Conservation (phyloP, 2,888 invertebrate species). For the Lutraria lutraria region DNA sequence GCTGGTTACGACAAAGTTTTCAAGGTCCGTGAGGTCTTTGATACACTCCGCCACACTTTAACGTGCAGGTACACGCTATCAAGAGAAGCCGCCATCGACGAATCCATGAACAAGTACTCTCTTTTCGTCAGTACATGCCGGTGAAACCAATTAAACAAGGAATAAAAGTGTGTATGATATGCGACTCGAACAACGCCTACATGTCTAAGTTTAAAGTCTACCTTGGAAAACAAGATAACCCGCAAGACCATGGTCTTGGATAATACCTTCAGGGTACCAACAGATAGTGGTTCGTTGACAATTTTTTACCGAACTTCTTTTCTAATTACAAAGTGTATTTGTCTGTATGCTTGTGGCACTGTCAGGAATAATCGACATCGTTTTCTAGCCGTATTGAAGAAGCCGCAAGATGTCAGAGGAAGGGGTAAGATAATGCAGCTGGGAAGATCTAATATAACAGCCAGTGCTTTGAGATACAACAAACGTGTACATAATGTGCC, state of each 20-base stretch:
- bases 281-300: not conserved
- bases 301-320: not conserved
- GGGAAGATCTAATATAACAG: not conserved
- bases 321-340: not conserved
- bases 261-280: not conserved
- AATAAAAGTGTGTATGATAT: not conserved
- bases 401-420: not conserved
- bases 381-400: not conserved
- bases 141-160: not conserved
- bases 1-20: not conserved
- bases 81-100: not conserved
- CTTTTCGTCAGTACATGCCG: not conserved
- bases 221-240: not conserved
- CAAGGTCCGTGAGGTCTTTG: not conserved
- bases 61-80: not conserved
- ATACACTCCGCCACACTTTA: not conserved
- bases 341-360: not conserved
- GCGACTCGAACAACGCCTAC: not conserved
- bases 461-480: not conserved
- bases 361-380: not conserved
- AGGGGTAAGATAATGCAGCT: not conserved
- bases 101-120: not conserved
- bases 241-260: not conserved
- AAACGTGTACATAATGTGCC: not conserved
- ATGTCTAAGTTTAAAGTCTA: not conserved